Percentiles rank a stretch among this genome's conserved stretches.
Conservation (phyloP, 2,797 vertebrate species). For the Molossus molossus region DNA sequence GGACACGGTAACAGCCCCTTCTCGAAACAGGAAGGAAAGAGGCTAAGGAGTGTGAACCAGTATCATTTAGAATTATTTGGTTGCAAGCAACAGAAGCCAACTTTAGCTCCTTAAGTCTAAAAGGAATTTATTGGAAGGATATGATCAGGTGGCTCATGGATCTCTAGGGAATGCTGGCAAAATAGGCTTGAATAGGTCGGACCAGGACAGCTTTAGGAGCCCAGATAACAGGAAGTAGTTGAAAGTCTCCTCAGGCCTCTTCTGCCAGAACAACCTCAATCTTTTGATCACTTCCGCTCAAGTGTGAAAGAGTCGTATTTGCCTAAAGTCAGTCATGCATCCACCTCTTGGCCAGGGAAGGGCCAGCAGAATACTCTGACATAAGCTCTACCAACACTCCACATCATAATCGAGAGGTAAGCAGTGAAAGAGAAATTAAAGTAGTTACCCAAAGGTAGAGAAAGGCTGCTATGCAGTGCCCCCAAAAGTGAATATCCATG, state of each 20-base stretch:
- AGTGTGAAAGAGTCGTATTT: background rate
- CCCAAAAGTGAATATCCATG: background rate
- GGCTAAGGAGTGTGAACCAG: background rate
- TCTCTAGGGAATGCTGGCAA: background rate
- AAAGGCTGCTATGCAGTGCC: background rate
- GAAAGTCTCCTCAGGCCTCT: background rate
- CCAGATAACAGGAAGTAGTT: background rate
- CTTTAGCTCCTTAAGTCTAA: conserved; percentile 30
- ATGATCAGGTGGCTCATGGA: background rate
- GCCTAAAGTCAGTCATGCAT: background rate
- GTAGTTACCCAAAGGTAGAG: background rate
- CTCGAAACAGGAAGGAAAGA: conserved; percentile 37
- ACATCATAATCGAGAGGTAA: background rate
- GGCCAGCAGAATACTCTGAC: background rate
- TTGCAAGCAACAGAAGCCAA: background rate
- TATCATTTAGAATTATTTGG: conserved; percentile 12
- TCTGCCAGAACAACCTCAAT: background rate
- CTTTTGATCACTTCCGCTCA: conserved; percentile 29
- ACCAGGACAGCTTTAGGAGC: background rate
- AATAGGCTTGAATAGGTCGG: background rate
- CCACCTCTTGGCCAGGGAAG: background rate
- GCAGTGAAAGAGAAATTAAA: background rate
- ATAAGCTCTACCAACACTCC: background rate
- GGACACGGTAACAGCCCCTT: background rate
- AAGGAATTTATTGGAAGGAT: conserved; percentile 8